Conservation (phyloP, 2,888 invertebrate genomes). For the Temnothorax ravouxi region DNA sequence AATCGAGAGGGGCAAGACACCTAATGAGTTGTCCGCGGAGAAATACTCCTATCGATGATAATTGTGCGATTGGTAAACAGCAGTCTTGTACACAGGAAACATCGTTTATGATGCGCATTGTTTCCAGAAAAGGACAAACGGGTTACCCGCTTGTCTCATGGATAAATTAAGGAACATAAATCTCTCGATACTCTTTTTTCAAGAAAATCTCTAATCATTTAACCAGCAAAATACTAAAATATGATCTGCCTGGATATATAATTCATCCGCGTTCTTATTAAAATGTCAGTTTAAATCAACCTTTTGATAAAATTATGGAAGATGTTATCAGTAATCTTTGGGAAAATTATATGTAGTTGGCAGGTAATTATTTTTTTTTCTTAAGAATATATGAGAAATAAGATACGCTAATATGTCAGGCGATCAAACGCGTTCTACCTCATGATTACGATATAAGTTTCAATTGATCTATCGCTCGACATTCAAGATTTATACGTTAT, state of each 20-base stretch:
- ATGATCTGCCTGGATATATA: background rate
- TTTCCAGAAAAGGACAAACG: background rate
- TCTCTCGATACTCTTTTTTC: background rate
- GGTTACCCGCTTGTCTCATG: background rate
- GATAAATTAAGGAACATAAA: background rate
- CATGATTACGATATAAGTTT: conserved; percentile 2
- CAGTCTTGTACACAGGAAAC: background rate
- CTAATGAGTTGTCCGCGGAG: conserved; percentile 93
- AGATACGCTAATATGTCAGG: background rate
- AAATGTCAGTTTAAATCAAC: background rate
- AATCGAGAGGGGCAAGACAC: conserved; percentile 93
- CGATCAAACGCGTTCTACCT: background rate
- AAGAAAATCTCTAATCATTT: background rate
- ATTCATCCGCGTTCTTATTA: background rate
- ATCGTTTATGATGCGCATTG: background rate
- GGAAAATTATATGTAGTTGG: background rate
- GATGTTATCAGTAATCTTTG: background rate
- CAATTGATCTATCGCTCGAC: background rate
- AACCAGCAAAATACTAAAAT: background rate
- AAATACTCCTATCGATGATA: conserved; percentile 91
- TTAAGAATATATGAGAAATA: background rate
- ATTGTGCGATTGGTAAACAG: conserved; percentile 34
- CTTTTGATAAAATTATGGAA: conserved; percentile 18
- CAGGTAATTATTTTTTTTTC: background rate
- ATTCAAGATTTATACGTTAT: background rate